phyloP scores from a whole-genome alignment of 2,113 vertebrate genomes.

The Mellivora capensis region DNA sequence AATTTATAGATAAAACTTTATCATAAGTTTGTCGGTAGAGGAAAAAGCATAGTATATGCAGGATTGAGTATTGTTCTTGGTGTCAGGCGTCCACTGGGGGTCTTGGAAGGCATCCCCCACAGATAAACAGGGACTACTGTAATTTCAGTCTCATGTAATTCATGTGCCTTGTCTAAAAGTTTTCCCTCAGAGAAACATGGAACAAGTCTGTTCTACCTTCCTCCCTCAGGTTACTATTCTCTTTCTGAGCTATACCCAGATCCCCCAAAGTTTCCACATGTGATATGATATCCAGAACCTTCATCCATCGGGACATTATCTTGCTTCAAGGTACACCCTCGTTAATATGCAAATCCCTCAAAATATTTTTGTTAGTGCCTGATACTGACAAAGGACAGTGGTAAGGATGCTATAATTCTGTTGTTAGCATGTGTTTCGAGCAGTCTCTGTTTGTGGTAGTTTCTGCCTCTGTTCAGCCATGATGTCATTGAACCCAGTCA shows the following conservation, averaged over 20 bases:
- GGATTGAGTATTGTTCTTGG: neutral
- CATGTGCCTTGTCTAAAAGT: neutral
- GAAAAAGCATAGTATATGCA: neutral
- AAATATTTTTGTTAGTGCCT: neutral
- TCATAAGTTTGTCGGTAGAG: neutral
- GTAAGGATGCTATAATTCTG: neutral
- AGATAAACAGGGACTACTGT: neutral
- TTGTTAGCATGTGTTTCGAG: neutral
- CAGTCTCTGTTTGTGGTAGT: fast-evolving
- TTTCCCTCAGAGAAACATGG: neutral
- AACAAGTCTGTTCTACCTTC: neutral
- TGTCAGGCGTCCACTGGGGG: neutral
- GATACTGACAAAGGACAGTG: neutral
- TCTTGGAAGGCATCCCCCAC: neutral
- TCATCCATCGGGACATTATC: neutral
- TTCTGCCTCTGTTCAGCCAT: neutral
- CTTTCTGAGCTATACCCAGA: neutral
- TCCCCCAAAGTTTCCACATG: neutral
- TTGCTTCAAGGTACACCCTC: neutral
- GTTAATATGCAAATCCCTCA: neutral
- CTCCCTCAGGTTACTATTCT: neutral
- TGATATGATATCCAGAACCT: neutral
- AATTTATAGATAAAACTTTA: neutral
- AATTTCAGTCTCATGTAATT: neutral
- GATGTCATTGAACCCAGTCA: neutral